These are phyloP conservation scores for Lamellibrachia satsuma DNA, from an alignment of 2,888 invertebrate genomes.

Conservation along the genomic window DNA sequence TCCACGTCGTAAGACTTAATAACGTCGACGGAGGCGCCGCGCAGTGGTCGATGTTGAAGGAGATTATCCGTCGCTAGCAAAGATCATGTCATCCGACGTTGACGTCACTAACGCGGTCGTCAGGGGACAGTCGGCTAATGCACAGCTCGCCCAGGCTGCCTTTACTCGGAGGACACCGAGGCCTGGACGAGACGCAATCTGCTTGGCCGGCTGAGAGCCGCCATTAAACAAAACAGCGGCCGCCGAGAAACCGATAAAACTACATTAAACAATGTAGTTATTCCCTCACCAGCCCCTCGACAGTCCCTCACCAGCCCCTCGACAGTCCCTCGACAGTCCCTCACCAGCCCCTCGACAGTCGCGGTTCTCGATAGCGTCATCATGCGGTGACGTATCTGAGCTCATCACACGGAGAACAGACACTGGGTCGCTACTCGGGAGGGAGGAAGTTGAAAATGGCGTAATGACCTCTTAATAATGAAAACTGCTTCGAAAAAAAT, in stretches of 20 bases:
- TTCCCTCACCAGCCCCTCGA: background rate
- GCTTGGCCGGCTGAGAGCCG: background rate
- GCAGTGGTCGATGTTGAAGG: background rate
- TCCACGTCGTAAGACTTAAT: background rate
- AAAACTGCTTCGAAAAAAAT: background rate
- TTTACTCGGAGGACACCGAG: background rate
- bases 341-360: background rate
- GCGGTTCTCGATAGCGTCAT: background rate
- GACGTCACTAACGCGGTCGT: background rate
- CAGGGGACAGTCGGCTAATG: slow-evolving; percentile 4
- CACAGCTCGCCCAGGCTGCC: background rate
- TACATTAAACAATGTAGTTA: background rate
- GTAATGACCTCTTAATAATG: background rate
- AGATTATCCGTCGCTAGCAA: background rate
- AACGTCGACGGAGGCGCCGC: background rate
- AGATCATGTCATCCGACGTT: slow-evolving; percentile 13
- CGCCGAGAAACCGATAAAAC: background rate
- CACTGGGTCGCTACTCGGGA: background rate
- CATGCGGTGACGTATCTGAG: background rate
- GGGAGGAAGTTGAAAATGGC: background rate
- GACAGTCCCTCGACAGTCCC: background rate
- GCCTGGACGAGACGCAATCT: slow-evolving; percentile 3
- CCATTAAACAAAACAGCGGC: background rate
- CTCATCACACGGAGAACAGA: background rate
- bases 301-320: background rate